Evolutionary conservation across 1,140 invertebrate species (phyloP), one percentile per base, ranked within the genome.

Genomic region (Marisa cornuarietis): DNA sequence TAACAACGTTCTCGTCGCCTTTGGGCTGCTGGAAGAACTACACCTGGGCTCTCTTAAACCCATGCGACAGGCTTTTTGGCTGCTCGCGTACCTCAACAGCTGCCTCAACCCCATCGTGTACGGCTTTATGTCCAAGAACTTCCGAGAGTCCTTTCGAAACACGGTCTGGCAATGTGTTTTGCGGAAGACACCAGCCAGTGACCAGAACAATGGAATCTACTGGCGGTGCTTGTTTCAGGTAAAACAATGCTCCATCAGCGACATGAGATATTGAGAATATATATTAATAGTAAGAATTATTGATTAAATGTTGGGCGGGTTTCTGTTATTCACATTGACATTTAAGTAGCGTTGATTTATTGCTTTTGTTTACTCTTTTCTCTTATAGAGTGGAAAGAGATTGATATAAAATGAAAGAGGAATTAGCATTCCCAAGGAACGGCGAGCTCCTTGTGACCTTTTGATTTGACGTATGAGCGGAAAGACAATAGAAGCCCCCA

Each of bases 41-140:
- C 93, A 93, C 77, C 86, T 85, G 13, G 93, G 92, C 0, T 85
- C 87, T 31, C 86, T 93, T 16, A 95, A 94, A 83, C 93, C 94
- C 80, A 91, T 95, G 86, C 91, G 93, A 18, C 94, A 93, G 5
- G 90, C 92, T 8, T 95, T 95, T 85, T 93, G 94, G 80, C 93
- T 94, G 82, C 95, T 90, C 86, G 84, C 88, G 4, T 90, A 91
- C 81, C 80, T 86, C 71, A 91, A 90, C 92, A 93, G 94, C 87
- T 95, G 94, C 86, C 93, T 95, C 77, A 95, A 96, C 90, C 95
- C 95, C 8, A 93, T 95, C 71, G 93, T 95, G 11, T 96, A 96
- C 87, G 95, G 94, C 52, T 95, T 95, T 87, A 95, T 96, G 94
- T 95, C 95, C 20, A 94, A 94, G 85, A 95, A 94, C 90, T 95